Conservation (phyloP, 2,888 invertebrate species). For the Philereme transversata region DNA sequence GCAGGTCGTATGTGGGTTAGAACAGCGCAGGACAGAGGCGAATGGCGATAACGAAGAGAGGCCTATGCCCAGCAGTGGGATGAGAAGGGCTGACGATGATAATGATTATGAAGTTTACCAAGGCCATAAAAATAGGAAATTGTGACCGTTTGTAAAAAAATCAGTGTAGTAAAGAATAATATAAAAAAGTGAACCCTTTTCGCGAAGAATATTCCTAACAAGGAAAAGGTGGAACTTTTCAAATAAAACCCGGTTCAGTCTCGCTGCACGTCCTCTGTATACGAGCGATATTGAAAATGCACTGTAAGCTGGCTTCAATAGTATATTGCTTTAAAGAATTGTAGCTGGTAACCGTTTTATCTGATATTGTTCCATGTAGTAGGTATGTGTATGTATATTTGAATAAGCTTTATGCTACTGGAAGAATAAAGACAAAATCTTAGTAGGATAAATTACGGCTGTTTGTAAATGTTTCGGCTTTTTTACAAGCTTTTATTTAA, state of each 20-base stretch:
- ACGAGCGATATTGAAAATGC: slow-evolving; percentile 42
- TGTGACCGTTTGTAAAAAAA: background rate
- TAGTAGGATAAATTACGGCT: no score
- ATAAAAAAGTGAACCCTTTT: background rate
- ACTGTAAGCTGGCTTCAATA: slow-evolving; percentile 14
- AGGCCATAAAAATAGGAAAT: no score
- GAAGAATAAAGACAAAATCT: background rate
- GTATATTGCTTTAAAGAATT: slow-evolving; percentile 7
- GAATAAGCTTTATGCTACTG: background rate
- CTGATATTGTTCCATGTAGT: slow-evolving; percentile 6
- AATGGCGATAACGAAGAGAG: no score
- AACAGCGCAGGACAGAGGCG: no score
- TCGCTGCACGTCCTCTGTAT: slow-evolving; percentile 8
- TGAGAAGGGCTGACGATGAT: no score
- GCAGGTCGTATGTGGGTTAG: no score
- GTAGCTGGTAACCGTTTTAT: slow-evolving; percentile 3
- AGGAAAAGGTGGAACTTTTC: slow-evolving; percentile 58
- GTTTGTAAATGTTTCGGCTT: no score
- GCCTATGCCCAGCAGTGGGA: no score
- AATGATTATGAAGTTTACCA: no score
- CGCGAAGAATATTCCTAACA: slow-evolving; percentile 12
- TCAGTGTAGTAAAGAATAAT: background rate
- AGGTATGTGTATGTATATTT: slow-evolving; percentile 2
- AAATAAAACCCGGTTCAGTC: slow-evolving; percentile 52
- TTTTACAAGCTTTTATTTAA: no score